Evolutionary conservation across 2,888 invertebrate species (phyloP).

Genomic region (Heliconius aoede): DNA sequence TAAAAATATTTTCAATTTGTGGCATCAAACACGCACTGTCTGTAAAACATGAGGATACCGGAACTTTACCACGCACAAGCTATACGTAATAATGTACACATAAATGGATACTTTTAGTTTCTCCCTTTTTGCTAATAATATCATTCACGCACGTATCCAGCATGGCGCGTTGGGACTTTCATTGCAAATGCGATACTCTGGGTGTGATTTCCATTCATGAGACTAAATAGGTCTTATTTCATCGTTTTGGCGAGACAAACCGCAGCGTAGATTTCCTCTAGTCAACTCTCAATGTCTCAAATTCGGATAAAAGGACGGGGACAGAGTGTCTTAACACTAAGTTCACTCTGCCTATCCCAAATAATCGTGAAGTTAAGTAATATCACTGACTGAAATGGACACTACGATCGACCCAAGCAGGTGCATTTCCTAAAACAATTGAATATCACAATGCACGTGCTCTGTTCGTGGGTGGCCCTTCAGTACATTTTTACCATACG

Average conservation of each 20-base stretch:
- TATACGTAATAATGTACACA: not conserved
- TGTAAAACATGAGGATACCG: not conserved
- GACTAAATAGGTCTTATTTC: not conserved
- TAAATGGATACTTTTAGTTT: not conserved
- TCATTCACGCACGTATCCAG: not conserved
- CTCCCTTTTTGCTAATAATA: not conserved
- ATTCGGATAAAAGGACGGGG: not conserved
- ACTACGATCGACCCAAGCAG: not conserved
- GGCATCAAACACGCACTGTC: not conserved
- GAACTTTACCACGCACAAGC: not conserved
- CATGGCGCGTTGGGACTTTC: too few relatives aligned
- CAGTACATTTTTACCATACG: conserved; percentile 67
- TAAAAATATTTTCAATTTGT: too few relatives aligned
- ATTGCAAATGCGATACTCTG: not conserved
- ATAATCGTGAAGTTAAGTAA: not conserved
- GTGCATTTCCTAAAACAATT: conserved; percentile 17
- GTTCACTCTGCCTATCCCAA: not conserved
- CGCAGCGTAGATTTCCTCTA: not conserved
- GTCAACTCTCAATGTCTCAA: not conserved
- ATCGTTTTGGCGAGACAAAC: not conserved
- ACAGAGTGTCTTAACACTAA: not conserved
- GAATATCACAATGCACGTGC: conserved; percentile 31
- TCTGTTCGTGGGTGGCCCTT: conserved; percentile 73
- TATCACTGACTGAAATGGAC: not conserved
- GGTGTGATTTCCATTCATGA: too few relatives aligned